Conservation (phyloP, 2,113 vertebrate species). For the Telmatochromis sp. region DNA sequence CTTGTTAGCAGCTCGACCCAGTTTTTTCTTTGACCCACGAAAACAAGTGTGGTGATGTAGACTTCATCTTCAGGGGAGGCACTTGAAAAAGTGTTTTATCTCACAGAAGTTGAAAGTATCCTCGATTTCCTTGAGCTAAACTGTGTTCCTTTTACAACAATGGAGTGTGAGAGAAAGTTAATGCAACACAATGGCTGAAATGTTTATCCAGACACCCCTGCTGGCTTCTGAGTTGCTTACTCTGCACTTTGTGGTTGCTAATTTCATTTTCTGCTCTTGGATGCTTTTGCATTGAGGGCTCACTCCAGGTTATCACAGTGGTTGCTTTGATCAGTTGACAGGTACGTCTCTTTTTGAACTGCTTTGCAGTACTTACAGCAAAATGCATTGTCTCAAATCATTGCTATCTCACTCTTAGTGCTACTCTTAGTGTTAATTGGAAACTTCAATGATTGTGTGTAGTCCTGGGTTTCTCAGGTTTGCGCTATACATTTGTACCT, state of each 20-base stretch:
- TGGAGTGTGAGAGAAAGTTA: neutral
- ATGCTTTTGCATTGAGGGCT: neutral
- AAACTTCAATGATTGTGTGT: neutral
- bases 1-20: neutral
- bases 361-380: neutral
- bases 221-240: neutral
- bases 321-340: neutral
- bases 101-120: neutral
- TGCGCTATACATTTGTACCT: neutral
- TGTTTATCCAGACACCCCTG: neutral
- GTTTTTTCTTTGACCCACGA: neutral
- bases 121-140: neutral
- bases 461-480: neutral
- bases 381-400: neutral
- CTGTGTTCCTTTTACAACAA: constrained; percentile 4
- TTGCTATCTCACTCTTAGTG: neutral
- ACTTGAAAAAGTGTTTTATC: neutral
- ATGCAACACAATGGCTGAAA: neutral
- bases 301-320: neutral
- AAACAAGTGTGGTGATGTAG: neutral
- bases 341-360: neutral
- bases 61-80: neutral
- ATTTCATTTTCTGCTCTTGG: neutral
- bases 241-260: neutral
- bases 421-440: neutral